Evolutionary conservation across 30 jellyfish, hydroid and myxozoan species (phyloP).

Genomic region (Hydractinia symbiolongicarpus): DNA sequence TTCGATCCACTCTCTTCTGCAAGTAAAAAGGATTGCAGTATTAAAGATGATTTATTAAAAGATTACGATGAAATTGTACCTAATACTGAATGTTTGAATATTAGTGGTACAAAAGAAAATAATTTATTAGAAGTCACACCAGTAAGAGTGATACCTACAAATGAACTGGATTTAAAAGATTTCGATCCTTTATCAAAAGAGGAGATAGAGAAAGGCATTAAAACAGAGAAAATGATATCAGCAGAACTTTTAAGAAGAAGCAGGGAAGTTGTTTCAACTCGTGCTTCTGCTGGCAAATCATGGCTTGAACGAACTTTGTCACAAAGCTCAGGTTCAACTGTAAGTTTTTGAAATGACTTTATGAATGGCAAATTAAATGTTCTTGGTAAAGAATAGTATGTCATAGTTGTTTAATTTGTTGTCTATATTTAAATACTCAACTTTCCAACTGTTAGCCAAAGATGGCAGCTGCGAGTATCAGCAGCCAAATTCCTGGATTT

Average conservation of each 20-base stretch:
- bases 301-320: conserved; percentile 34
- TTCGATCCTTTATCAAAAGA: conserved; percentile 30
- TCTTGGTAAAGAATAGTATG: neutral
- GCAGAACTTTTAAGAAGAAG: conserved; percentile 34
- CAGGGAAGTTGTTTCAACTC: conserved; percentile 35
- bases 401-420: neutral
- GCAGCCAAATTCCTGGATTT: neutral
- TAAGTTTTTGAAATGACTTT: neutral
- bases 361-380: too few species aligned
- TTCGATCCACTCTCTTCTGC: conserved; percentile 91
- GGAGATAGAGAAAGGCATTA: conserved; percentile 18
- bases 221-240: conserved; percentile 19
- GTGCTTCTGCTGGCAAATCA: conserved; percentile 40
- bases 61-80: conserved; percentile 1
- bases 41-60: neutral
- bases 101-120: conserved; percentile 6
- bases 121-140: neutral
- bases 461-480: neutral
- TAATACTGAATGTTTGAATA: conserved; percentile 22
- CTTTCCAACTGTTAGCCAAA: neutral
- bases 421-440: too few species aligned
- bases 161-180: conserved; percentile 14
- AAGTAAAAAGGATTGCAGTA: neutral
- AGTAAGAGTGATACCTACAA: neutral
- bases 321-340: neutral